These are phyloP conservation scores for Apodemia mormo DNA, from an alignment of 2,888 invertebrate species.

Conservation along the genomic window DNA sequence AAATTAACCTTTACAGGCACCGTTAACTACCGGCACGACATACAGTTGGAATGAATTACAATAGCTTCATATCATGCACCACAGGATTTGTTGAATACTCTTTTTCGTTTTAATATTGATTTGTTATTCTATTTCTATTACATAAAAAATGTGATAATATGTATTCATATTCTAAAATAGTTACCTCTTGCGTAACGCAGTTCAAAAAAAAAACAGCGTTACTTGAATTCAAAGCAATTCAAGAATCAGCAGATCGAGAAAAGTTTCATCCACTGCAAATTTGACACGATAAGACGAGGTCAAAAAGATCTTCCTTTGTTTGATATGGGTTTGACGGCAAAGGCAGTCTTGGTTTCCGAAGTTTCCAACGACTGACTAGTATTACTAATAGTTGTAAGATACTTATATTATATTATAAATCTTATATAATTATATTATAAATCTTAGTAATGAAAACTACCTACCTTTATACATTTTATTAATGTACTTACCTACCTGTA, in stretches of 20 bases:
- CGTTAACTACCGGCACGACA: no score
- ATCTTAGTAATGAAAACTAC: not conserved
- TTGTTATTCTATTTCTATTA: no score
- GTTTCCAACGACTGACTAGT: not conserved
- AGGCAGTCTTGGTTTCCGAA: constrained; percentile 19
- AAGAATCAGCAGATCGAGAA: constrained; percentile 9
- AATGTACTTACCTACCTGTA: not conserved
- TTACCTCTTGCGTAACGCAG: no score
- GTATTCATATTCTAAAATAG: no score
- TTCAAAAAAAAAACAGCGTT: no score
- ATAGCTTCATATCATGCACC: no score
- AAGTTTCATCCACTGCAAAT: constrained; percentile 32
- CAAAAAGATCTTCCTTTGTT: constrained; percentile 35
- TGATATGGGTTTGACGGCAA: constrained; percentile 39
- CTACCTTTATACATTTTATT: not conserved
- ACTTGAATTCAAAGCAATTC: not conserved
- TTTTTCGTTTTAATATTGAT: no score
- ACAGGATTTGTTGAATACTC: no score
- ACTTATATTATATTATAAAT: no score
- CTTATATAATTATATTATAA: not conserved
- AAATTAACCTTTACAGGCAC: no score
- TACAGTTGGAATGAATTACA: no score
- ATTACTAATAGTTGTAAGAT: not conserved
- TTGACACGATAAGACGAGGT: constrained; percentile 38
- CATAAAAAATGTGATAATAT: no score